phyloP scores from a whole-genome alignment of 2,113 vertebrate genomes.

The Vanacampus margaritifer region DNA sequence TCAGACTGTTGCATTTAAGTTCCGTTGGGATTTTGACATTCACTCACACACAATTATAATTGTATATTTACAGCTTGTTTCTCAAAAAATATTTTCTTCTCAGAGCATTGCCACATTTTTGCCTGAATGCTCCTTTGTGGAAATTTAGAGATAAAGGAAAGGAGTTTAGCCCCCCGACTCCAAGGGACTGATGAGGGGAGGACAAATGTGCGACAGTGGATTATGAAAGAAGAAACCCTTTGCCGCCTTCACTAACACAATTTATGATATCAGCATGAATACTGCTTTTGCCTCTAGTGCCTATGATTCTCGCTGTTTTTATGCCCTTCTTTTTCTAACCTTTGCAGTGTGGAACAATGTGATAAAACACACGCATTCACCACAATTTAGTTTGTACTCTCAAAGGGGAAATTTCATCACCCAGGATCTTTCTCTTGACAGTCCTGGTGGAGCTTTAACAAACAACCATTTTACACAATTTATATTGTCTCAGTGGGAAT shows the following conservation, averaged over 20 bases:
- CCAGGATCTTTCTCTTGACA: conserved; percentile 34
- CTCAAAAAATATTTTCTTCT: background rate
- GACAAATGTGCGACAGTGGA: conserved; percentile 29
- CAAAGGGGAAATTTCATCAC: conserved; percentile 28
- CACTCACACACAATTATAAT: background rate
- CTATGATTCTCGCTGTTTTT: conserved; percentile 11
- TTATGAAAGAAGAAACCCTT: conserved; percentile 24
- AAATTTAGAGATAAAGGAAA: conserved; percentile 17
- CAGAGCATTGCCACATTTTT: background rate
- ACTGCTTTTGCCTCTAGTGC: conserved; percentile 19
- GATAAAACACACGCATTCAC: conserved; percentile 36
- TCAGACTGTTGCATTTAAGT: background rate
- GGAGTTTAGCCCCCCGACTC: background rate
- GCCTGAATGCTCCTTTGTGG: background rate
- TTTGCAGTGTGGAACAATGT: conserved; percentile 27
- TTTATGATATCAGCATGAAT: conserved; percentile 31
- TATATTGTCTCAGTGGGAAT: conserved; percentile 36
- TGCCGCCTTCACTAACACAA: conserved; percentile 15
- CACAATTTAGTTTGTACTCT: conserved; percentile 15
- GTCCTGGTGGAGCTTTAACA: conserved; percentile 31
- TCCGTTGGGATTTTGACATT: background rate
- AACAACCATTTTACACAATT: conserved; percentile 45
- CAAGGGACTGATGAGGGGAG: conserved; percentile 12
- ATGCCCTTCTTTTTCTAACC: background rate
- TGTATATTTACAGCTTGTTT: too few relatives aligned